Base-by-base conservation (phyloP, 2,888 invertebrate genomes). In the Scrobipalpa costella region DNA sequence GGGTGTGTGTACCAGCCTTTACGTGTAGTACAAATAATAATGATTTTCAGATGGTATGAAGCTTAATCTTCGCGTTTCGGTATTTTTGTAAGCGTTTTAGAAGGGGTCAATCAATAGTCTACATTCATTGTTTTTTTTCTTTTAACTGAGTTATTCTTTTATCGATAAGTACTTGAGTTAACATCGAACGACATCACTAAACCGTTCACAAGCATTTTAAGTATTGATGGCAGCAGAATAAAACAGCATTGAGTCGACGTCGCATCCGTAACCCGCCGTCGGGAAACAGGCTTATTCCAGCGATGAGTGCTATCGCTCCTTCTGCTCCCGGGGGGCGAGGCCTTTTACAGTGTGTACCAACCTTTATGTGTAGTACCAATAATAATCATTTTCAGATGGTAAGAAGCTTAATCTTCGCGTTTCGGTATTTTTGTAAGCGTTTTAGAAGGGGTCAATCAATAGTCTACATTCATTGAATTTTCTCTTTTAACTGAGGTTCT, bases 211-310 rank as follows among this genome's bases (percentile, higher is more conserved):
- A 85, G 83, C 79, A 83, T 85, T 86, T 90, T 88, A 90, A 90
- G 90, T 90, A 90, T 91, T 90, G 87, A 90, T 89, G 89, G 85
- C 77, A 85, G 84, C 80, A 83, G 90, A 89, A 90, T 90, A 89
- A 90, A 90, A 90, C 89, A 90, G 89, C 80, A 87, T 83, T 85
- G 88, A 88, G 84, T 87, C 86, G 84, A 84, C 83, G 88, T 86
- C 85, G 84, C 89, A 86, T 86, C 88, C 73, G 81, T 90, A 88
- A 90, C 87, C 88, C 89, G 79, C 75, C 84, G 88, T 83, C 86
- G 89, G 86, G 86, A 91, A 91, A 90, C 91, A 90, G 82, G 91
- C 91, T 91, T 91, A 91, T 89, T 89, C 88, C 81, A 80, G 76
- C 86, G 86, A 88, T 88, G 90, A 88, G 90, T 88, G 89, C 86